Evolutionary conservation across 2,888 invertebrate species (phyloP).

Genomic region (Clusia tigrina): DNA sequence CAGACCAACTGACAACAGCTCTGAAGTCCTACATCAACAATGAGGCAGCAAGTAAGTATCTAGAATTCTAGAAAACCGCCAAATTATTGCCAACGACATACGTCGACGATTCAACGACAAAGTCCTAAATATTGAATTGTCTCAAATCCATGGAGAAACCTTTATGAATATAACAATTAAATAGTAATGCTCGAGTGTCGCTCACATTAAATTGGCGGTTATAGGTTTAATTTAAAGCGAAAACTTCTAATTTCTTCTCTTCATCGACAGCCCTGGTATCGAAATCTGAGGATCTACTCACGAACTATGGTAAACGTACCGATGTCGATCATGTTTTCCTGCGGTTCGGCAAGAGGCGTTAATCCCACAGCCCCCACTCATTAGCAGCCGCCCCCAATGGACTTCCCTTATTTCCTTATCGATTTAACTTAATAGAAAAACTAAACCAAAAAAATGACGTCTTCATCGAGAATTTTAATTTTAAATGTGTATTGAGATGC

Average conservation of each 20-base stretch:
- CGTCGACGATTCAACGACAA: neutral
- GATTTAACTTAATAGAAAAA: neutral
- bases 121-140: too few relatives aligned
- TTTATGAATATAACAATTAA: too few relatives aligned
- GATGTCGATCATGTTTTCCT: constrained; percentile 91
- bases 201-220: too few relatives aligned
- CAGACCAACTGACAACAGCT: constrained; percentile 59
- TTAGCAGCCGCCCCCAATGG: neutral
- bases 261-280: constrained; percentile 56
- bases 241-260: neutral
- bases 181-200: too few relatives aligned
- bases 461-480: neutral
- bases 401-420: neutral
- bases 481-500: neutral
- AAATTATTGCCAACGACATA: neutral
- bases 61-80: too few relatives aligned
- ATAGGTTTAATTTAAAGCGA: too few relatives aligned
- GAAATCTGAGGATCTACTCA: constrained; percentile 57
- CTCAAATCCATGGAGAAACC: too few relatives aligned
- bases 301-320: constrained; percentile 77
- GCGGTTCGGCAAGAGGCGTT: constrained; percentile 85
- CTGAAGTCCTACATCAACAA: constrained; percentile 62
- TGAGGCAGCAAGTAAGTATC: constrained; percentile 60
- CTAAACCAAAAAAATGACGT: neutral
- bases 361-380: constrained; percentile 47